These are phyloP conservation scores for Nycticorax nycticorax DNA, from an alignment of 2,113 vertebrate genomes.

Conservation along the genomic window DNA sequence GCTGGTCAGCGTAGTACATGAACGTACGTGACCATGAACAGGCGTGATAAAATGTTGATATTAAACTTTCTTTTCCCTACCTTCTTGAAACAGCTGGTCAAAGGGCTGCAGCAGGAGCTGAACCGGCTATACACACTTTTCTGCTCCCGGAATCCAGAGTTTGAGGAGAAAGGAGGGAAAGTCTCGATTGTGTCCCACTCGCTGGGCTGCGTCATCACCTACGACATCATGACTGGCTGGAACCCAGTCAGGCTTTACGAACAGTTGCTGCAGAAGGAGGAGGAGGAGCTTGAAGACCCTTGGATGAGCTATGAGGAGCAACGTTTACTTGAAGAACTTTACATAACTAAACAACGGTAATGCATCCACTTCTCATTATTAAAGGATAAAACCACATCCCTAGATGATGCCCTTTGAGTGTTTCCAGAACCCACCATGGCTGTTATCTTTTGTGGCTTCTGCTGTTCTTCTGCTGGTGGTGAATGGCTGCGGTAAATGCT, in stretches of 20 bases:
- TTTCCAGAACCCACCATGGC: neutral
- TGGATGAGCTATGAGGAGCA: slow-evolving; percentile 89
- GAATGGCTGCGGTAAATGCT: neutral
- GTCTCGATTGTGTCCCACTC: slow-evolving; percentile 98
- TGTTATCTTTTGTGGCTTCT: neutral
- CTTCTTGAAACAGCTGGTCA: slow-evolving; percentile 84
- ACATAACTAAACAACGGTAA: slow-evolving; percentile 85
- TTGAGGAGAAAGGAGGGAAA: slow-evolving; percentile 91
- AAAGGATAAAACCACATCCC: neutral
- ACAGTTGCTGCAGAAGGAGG: slow-evolving; percentile 85
- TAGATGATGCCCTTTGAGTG: neutral
- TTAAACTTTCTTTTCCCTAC: neutral
- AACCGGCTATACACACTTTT: slow-evolving; percentile 94
- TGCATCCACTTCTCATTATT: neutral
- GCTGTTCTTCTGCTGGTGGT: neutral
- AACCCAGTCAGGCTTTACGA: slow-evolving; percentile 91
- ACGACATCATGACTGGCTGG: slow-evolving; percentile 98
- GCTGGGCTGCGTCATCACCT: slow-evolving; percentile 95
- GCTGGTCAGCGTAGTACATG: fast-evolving
- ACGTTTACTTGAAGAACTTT: slow-evolving; percentile 86
- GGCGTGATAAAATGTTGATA: neutral
- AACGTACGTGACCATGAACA: neutral
- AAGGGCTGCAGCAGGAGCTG: slow-evolving; percentile 93
- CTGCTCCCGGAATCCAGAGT: slow-evolving; percentile 96
- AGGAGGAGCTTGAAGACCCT: slow-evolving; percentile 82